These are phyloP conservation scores for Dolichotis patagonum DNA, from an alignment of 2,113 vertebrate species.

Conservation along the genomic window DNA sequence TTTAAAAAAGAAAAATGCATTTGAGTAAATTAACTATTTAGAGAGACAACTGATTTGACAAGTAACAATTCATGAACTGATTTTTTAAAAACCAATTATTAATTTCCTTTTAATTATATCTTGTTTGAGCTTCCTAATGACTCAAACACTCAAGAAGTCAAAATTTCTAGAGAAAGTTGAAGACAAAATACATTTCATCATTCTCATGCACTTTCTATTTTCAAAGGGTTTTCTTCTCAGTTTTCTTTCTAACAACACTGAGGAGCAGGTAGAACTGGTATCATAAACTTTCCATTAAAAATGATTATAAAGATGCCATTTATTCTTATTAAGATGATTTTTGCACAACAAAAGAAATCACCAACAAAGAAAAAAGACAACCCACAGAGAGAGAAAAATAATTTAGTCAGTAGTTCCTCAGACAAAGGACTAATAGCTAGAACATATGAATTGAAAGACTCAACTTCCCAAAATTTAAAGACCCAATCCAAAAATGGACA, in stretches of 20 bases:
- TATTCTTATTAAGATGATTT: not conserved
- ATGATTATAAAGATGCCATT: not conserved
- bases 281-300: not conserved
- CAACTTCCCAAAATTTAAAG: not conserved
- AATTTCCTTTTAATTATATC: constrained; percentile 58
- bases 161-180: not conserved
- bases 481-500: not conserved
- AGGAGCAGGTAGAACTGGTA: not conserved
- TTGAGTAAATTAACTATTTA: constrained; percentile 55
- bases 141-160: not conserved
- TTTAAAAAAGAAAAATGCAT: not conserved
- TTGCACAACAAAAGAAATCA: not conserved
- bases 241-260: not conserved
- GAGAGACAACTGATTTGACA: constrained; percentile 44
- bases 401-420: not conserved
- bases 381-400: not conserved
- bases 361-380: not conserved
- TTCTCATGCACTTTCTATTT: not conserved
- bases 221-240: not conserved
- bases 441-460: not conserved
- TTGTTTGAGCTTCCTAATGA: constrained; percentile 30
- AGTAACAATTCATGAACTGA: constrained; percentile 16
- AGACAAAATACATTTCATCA: not conserved
- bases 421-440: not conserved
- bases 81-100: not conserved